Base-by-base conservation (phyloP, 2,797 vertebrate genomes). In the Apodemus agrarius region DNA sequence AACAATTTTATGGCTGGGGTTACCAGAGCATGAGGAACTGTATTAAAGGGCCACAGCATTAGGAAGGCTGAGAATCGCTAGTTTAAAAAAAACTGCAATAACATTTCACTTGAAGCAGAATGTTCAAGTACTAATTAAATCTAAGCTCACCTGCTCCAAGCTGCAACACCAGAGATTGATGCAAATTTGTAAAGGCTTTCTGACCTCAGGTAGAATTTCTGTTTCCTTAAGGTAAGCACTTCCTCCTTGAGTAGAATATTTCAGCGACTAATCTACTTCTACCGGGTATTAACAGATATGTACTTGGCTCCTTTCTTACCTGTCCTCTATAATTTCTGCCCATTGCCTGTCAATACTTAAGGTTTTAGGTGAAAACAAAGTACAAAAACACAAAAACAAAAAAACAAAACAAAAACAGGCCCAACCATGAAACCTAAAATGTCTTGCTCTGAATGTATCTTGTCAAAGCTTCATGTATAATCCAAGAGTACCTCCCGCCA, bases 281-380 rank as follows among this genome's bases (percentile, higher is more conserved):
- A 49, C 24, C 22, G 8, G 81, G 74, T 95, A 97, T 95, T 98
- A 98, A 97, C 97, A 97, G 84, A 97, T 57, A 6, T 52, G 89
- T 94, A 91, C 57, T 94, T 29, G 13, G 97, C 95, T 97, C 93
- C 96, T 98, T 97, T 98, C 91, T 96, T 97, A 91, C 90, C 87
- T 97, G 76, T 82, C 98, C 92, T 97, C 97, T 96, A 95, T 89
- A 59, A 90, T 96, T 97, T 96, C 96, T 98, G 86, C 54, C 88
- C 92, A 97, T 43, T 86, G 85, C 89, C 92, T 95, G 95, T 97
- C 97, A 97, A 90, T 95, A 97, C 98, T 98, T 97, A 98, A 98
- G 84, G 96, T 97, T 96, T 97, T 67, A 85, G 93, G 95, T 98
- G 96, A 98, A 98, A 97, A 98, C 97, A 98, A 98, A 96, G 7